phyloP scores from a whole-genome alignment of 2,113 vertebrate genomes.

The Anser cygnoides region DNA sequence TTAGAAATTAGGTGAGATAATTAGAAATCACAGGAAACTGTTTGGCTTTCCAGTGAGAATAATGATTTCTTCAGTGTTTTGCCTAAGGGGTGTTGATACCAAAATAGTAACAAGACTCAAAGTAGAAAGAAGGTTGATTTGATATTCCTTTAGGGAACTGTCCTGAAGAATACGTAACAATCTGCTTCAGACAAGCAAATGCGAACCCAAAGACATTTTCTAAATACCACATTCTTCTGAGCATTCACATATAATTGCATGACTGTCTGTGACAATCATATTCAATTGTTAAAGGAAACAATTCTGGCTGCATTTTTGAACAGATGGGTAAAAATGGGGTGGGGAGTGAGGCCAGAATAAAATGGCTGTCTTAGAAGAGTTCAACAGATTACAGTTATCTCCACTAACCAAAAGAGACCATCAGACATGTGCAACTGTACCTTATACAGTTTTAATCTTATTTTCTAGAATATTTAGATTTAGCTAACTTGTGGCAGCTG shows the following conservation, averaged over 20 bases:
- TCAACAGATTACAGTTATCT: slow-evolving; percentile 44
- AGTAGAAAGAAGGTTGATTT: slow-evolving; percentile 49
- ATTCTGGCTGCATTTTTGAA: slow-evolving; percentile 34
- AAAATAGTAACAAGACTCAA: slow-evolving; percentile 39
- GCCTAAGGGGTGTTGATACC: slow-evolving; percentile 25
- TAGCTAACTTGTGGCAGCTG: not conserved
- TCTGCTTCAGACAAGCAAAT: slow-evolving; percentile 60
- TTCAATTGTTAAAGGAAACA: slow-evolving; percentile 23
- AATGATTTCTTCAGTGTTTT: slow-evolving; percentile 19
- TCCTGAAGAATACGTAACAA: slow-evolving; percentile 49
- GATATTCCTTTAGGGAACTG: slow-evolving; percentile 43
- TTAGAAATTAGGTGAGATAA: not conserved
- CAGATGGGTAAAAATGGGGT: slow-evolving; percentile 40
- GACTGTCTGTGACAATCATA: not conserved
- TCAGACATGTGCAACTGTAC: not conserved
- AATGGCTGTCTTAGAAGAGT: slow-evolving; percentile 34
- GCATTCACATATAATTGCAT: slow-evolving; percentile 19
- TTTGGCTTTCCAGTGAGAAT: not conserved
- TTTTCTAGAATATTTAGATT: not conserved
- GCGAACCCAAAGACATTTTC: slow-evolving; percentile 56
- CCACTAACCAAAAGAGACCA: slow-evolving; percentile 34
- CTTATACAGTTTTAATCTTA: not conserved
- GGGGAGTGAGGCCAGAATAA: slow-evolving; percentile 25
- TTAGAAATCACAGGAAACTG: slow-evolving; percentile 4
- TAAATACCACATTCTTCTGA: slow-evolving; percentile 34